Base-by-base conservation (phyloP, 2,113 vertebrate genomes). In the Rousettus leschenaultii region DNA sequence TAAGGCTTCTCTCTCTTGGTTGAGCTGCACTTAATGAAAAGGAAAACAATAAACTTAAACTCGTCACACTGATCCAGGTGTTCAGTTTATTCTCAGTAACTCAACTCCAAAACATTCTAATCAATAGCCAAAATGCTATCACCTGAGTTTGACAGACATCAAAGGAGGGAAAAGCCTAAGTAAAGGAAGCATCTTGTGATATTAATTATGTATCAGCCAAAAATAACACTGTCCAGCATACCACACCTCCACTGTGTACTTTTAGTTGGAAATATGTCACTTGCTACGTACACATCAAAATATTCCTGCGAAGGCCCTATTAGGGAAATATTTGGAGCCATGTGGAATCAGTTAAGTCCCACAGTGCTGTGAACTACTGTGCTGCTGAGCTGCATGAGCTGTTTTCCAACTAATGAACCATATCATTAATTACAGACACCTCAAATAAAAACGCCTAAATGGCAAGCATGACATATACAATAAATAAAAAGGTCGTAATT, bases 361-460 rank as follows among this genome's bases (percentile, higher is more conserved):
- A 98, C 63, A 97, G 91, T 92, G 97, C 93, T 71, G 85, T 95
- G 97, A 97, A 98, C 98, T 98, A 98, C 98, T 96, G 98, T 97
- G 97, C 66, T 97, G 65, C 93, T 28, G 71, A 97, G 93, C 79
- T 96, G 74, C 86, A 82, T 97, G 98, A 98, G 91, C 94, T 96
- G 90, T 94, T 96, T 92, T 97, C 84, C 96, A 96, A 45, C 97
- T 98, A 98, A 99, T 98, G 98, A 98, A 98, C 98, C 98, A 91
- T 98, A 94, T 98, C 98, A 98, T 98, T 98, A 99, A 98, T 98
- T 98, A 98, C 98, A 99, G 98, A 97, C 95, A 98, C 98, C 97
- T 97, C 98, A 98, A 98, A 98, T 95, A 98, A 98, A 98, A 98
- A 95, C 68, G 96, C 97, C 94, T 97, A 48, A 71, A 97, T 97